Percentiles rank a stretch among this genome's conserved stretches.
Evolutionary conservation across 2,113 vertebrate genomes (phyloP).

Genomic region (Hyperopisus bebe): DNA sequence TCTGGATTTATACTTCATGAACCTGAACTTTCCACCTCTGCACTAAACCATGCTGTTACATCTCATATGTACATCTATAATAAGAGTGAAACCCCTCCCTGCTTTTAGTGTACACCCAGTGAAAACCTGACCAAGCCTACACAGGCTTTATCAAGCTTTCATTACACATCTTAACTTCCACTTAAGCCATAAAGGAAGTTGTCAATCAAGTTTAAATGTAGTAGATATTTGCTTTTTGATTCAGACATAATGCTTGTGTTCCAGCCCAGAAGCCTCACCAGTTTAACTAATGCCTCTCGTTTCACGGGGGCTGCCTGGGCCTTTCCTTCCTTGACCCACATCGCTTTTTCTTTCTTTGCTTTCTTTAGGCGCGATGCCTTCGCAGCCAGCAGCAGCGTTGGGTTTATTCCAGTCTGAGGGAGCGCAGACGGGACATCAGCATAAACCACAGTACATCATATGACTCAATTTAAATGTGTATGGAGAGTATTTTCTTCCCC

Average conservation of each 20-base stretch:
- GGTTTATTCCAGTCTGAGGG: conserved; percentile 79
- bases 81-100: not conserved
- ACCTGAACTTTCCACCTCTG: too few species aligned
- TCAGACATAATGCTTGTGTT: not conserved
- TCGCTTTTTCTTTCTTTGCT: conserved; percentile 51
- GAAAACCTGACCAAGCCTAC: not conserved
- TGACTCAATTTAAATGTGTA: not conserved
- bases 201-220: not conserved
- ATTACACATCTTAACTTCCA: not conserved
- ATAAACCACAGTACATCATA: not conserved
- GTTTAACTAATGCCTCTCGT: conserved; percentile 54
- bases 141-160: not conserved
- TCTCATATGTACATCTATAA: not conserved
- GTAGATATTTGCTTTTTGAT: not conserved
- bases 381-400: conserved; percentile 59
- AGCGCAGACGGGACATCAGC: conserved; percentile 1
- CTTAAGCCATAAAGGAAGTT: not conserved
- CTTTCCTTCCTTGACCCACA: conserved; percentile 45
- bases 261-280: conserved; percentile 46
- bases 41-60: not conserved
- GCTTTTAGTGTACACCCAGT: not conserved
- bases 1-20: too few species aligned
- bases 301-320: conserved; percentile 43
- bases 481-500: not conserved
- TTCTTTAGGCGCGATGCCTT: conserved; percentile 62